These are phyloP conservation scores for Tortricodes alternella DNA, from an alignment of 2,888 invertebrate species.

Conservation along the genomic window DNA sequence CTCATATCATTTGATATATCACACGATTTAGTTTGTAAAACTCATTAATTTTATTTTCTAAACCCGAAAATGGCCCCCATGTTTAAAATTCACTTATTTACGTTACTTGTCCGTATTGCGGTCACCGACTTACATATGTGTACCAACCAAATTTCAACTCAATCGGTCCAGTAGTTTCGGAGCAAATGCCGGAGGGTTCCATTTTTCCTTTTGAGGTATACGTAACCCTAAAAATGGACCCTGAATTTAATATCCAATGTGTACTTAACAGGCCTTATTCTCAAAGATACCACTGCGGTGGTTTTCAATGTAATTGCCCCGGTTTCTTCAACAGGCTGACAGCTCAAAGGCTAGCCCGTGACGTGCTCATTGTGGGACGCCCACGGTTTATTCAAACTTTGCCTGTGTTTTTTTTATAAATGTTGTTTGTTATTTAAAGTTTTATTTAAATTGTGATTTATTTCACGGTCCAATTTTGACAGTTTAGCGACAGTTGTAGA, in stretches of 20 bases:
- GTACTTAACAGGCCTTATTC: constrained; percentile 39
- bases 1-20: too few species aligned
- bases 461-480: neutral
- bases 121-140: too few species aligned
- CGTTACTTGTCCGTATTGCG: too few species aligned
- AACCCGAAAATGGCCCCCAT: too few species aligned
- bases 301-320: constrained; percentile 82
- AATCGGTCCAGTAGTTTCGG: too few species aligned
- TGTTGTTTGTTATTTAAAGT: constrained; percentile 32
- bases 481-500: neutral
- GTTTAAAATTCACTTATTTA: too few species aligned
- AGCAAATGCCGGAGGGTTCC: too few species aligned
- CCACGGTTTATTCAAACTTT: constrained; percentile 78
- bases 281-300: constrained; percentile 75
- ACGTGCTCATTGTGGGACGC: constrained; percentile 80
- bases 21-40: too few species aligned
- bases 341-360: constrained; percentile 78
- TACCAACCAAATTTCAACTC: too few species aligned
- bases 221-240: constrained; percentile 19
- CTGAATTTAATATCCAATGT: constrained; percentile 21
- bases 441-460: constrained; percentile 1
- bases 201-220: too few species aligned
- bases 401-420: constrained; percentile 67
- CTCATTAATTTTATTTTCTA: too few species aligned
- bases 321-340: constrained; percentile 78